Evolutionary conservation across 2,888 invertebrate genomes (phyloP).

Genomic region (Magallana nippona): DNA sequence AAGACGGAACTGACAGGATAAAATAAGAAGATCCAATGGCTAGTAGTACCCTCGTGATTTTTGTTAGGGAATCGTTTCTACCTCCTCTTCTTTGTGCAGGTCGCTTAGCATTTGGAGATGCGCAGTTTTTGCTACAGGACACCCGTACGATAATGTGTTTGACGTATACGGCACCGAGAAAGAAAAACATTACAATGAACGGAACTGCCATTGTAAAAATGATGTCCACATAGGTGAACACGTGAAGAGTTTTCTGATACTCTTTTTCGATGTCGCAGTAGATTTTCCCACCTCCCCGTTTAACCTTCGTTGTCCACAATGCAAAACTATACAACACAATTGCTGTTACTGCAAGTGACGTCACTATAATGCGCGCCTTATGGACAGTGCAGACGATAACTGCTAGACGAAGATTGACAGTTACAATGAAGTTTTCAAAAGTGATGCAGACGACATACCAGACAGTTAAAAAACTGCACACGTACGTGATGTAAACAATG

Average conservation of each 20-base stretch:
- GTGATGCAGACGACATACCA: constrained; percentile 82
- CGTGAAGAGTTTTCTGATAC: constrained; percentile 56
- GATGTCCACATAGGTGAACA: constrained; percentile 64
- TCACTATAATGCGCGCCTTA: constrained; percentile 45
- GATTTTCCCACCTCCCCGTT: constrained; percentile 44
- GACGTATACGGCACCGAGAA: constrained; percentile 64
- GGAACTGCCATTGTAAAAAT: constrained; percentile 64
- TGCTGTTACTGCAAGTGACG: constrained; percentile 38
- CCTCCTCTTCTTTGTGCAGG: constrained; percentile 54
- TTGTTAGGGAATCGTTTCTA: constrained; percentile 63
- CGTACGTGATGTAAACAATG: constrained; percentile 85
- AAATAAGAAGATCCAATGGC: constrained; percentile 70
- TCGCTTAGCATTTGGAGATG: background rate
- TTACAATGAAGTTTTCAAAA: constrained; percentile 48
- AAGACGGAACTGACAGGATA: constrained; percentile 64
- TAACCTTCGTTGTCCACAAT: constrained; percentile 59
- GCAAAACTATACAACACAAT: constrained; percentile 58
- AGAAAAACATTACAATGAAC: constrained; percentile 58
- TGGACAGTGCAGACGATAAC: constrained; percentile 45
- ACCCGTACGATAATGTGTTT: constrained; percentile 55
- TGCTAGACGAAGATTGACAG: constrained; percentile 41
- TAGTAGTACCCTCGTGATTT: constrained; percentile 68
- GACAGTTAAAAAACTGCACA: constrained; percentile 80
- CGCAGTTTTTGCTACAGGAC: constrained; percentile 44
- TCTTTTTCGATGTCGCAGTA: constrained; percentile 59